These are phyloP conservation scores for Rhopilema esculentum DNA, from an alignment of 30 jellyfish, hydroid and myxozoan genomes.

Conservation along the genomic window DNA sequence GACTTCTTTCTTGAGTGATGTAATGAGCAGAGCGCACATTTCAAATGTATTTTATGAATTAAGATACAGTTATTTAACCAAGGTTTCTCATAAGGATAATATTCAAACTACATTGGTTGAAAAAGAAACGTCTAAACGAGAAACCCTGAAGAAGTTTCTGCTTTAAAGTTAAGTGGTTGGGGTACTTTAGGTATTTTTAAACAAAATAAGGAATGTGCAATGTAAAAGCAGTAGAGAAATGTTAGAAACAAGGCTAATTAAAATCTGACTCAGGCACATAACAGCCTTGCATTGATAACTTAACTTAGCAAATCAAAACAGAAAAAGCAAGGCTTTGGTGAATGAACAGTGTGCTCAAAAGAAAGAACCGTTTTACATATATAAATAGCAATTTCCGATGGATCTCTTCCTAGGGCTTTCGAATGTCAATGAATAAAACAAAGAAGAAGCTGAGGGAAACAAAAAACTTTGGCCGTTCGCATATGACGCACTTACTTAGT, in stretches of 20 bases:
- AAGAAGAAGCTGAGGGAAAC: neutral
- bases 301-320: neutral
- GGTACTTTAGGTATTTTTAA: too few relatives aligned
- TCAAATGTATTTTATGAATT: too few relatives aligned
- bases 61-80: too few relatives aligned
- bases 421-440: neutral
- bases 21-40: too few relatives aligned
- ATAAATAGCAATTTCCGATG: neutral
- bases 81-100: too few relatives aligned
- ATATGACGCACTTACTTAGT: conserved; percentile 56
- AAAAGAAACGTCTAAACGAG: too few relatives aligned
- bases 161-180: too few relatives aligned
- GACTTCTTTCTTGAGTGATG: too few relatives aligned
- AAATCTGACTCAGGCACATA: neutral
- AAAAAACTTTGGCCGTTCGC: neutral
- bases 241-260: neutral
- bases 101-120: too few relatives aligned
- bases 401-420: neutral
- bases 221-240: neutral
- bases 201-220: neutral
- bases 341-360: neutral
- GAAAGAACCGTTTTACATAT: neutral
- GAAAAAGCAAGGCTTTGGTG: neutral
- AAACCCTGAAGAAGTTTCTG: too few relatives aligned
- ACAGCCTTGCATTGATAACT: too few relatives aligned